Evolutionary conservation across 2,113 vertebrate species (phyloP).

Genomic region (Eidolon helvum): DNA sequence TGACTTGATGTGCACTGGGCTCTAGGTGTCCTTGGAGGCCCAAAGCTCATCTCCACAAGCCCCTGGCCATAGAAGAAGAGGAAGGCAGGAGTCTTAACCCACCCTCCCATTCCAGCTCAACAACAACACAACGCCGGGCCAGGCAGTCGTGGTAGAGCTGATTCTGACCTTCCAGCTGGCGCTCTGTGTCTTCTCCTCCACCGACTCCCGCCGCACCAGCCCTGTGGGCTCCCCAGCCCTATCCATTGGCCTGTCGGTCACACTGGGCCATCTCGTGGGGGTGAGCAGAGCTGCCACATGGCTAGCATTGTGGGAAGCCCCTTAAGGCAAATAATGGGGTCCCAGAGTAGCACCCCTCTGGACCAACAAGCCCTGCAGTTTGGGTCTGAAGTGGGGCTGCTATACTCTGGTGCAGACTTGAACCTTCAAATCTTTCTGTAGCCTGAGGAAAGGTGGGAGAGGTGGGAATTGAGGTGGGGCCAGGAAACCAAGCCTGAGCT

Average conservation of each 20-base stretch:
- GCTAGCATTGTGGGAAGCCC: neutral
- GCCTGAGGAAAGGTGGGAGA: neutral
- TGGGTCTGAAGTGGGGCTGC: neutral
- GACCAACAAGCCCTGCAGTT: neutral
- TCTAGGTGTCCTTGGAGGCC: neutral
- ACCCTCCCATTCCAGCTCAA: conserved; percentile 74
- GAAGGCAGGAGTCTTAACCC: neutral
- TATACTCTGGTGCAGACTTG: neutral
- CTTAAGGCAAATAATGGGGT: neutral
- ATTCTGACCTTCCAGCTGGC: conserved; percentile 88
- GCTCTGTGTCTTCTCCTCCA: conserved; percentile 84
- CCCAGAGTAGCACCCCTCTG: neutral
- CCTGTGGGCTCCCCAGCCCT: conserved; percentile 78
- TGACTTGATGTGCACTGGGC: neutral
- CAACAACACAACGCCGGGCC: conserved; percentile 76
- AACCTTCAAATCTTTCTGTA: neutral
- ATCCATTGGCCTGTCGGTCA: conserved; percentile 86
- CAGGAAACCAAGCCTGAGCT: neutral
- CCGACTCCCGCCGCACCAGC: conserved; percentile 79
- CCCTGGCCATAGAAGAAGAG: neutral
- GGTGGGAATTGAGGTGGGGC: neutral
- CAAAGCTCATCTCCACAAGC: neutral
- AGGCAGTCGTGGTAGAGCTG: conserved; percentile 85
- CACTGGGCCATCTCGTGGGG: conserved; percentile 86
- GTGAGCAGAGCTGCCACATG: conserved; percentile 79